Evolutionary conservation across 2,113 vertebrate species (phyloP), one percentile per base, ranked within the genome.

Genomic region (Pogonocichla stellata): DNA sequence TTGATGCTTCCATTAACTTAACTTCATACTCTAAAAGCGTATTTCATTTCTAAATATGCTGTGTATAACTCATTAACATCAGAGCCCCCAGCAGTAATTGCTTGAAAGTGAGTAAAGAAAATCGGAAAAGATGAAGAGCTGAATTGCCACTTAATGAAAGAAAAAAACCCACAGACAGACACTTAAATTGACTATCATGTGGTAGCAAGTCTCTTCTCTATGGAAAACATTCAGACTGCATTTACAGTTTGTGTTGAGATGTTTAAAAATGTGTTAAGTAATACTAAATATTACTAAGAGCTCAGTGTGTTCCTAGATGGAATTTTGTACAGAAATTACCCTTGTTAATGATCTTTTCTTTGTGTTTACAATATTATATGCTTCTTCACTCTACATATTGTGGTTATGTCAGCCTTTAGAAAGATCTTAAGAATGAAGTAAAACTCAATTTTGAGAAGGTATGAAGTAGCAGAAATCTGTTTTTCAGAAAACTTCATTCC

Each of bases 111-210:
- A 98, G 96, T 96, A 97, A 97, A 98, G 97, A 97, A 98, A 97
- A 98, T 97, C 85, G 33, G 86, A 85, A 96, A 96, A 97, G 95
- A 98, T 97, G 97, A 98, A 97, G 96, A 97, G 97, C 94, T 97
- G 97, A 98, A 98, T 98, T 98, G 96, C 95, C 91, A 97, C 96
- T 97, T 98, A 98, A 98, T 98, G 98, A 98, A 98, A 97, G 94
- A 54, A 96, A 97, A 97, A 97, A 85, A 60, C 82, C 79, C 62
- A 90, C 34, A 97, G 89, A 94, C 88, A 97, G 81, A 80, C 62
- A 92, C 95, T 96, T 97, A 98, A 98, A 98, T 96, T 96, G 74
- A 81, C 97, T 98, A 92, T 90, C 40, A 88, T 73, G 56, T 19
- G 58, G 61, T 40, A 92, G 80, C 73, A 92, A 91, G 84, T 75